These are phyloP conservation scores for Momotus momota DNA, from an alignment of 2,797 vertebrate species.

Conservation along the genomic window DNA sequence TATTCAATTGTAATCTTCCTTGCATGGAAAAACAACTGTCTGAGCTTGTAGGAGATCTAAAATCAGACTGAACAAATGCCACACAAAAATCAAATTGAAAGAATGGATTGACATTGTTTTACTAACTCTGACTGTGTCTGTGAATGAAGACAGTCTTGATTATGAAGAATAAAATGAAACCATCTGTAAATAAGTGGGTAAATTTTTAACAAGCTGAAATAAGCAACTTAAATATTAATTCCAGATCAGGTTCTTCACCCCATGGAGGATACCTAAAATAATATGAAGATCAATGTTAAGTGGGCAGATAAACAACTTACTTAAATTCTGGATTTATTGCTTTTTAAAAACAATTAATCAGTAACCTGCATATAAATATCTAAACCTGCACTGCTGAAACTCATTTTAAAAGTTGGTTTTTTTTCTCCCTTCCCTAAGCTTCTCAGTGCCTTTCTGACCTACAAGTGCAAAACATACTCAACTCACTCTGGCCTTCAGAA, in stretches of 20 bases:
- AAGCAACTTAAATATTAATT: slow-evolving; percentile 2
- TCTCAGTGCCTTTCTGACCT: background rate
- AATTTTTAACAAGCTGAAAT: slow-evolving; percentile 66
- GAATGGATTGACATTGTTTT: background rate
- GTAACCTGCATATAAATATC: background rate
- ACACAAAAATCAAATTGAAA: slow-evolving; percentile 12
- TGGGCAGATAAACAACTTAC: background rate
- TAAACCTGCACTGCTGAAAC: background rate
- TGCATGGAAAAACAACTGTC: slow-evolving; percentile 23
- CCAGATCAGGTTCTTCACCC: background rate
- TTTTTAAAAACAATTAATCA: slow-evolving; percentile 24
- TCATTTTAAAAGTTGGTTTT: background rate
- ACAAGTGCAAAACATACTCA: background rate
- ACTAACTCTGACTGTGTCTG: slow-evolving; percentile 26
- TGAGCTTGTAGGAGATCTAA: slow-evolving; percentile 23
- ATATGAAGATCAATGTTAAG: background rate
- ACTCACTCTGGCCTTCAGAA: background rate
- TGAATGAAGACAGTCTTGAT: slow-evolving; percentile 1
- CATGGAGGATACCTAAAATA: background rate
- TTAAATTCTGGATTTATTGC: background rate
- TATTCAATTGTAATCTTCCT: background rate
- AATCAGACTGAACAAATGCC: slow-evolving; percentile 2
- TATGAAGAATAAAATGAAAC: background rate
- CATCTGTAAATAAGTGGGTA: slow-evolving; percentile 27
- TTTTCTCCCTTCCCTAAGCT: background rate